Conservation (phyloP, 1,140 invertebrate species). For the Caerostris extrusa region DNA sequence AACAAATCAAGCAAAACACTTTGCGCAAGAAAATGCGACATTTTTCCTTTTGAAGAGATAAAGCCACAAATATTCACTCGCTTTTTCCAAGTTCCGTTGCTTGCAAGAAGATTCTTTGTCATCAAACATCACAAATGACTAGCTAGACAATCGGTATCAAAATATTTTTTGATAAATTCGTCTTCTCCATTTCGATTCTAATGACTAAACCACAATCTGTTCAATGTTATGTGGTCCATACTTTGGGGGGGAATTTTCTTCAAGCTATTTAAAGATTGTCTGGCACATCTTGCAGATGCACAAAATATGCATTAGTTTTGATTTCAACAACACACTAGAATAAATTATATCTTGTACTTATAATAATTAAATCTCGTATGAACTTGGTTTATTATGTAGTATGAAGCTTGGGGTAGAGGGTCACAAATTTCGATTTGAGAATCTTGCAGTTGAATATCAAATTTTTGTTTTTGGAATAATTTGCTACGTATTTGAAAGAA, state of each 20-base stretch:
- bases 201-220: conserved; percentile 11
- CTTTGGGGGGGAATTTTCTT: not conserved
- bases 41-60: not conserved
- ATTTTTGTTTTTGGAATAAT: too few relatives aligned
- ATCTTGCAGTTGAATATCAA: not conserved
- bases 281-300: conserved; percentile 48
- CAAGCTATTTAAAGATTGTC: conserved; percentile 45
- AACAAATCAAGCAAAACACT: conserved; percentile 25
- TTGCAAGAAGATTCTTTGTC: not conserved
- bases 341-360: not conserved
- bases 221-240: conserved; percentile 54
- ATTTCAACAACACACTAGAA: not conserved
- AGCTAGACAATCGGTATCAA: conserved; percentile 54
- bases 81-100: not conserved
- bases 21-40: not conserved
- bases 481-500: too few relatives aligned
- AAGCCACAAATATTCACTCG: not conserved
- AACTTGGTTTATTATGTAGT: not conserved
- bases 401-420: not conserved
- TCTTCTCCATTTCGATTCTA: not conserved
- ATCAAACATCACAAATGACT: conserved; percentile 40
- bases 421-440: not conserved
- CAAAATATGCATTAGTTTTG: conserved; percentile 33
- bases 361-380: not conserved
- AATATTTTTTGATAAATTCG: conserved; percentile 60